Conservation (phyloP, 2,888 invertebrate genomes). For the Machimus rusticus region DNA sequence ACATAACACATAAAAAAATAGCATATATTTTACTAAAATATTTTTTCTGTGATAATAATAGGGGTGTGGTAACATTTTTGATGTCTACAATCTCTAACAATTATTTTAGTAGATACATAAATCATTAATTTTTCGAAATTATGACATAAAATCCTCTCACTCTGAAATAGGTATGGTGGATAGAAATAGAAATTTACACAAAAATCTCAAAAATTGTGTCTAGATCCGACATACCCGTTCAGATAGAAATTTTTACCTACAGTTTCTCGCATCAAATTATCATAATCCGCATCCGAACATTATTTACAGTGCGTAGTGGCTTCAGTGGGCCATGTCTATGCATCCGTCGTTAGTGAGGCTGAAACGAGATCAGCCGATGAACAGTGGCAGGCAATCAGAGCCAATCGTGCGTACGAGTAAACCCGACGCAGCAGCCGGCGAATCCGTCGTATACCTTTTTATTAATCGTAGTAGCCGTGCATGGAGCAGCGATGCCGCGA, state of each 20-base stretch:
- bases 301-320: neutral
- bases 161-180: too few relatives aligned
- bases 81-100: too few relatives aligned
- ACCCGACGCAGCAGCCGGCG: neutral
- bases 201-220: too few relatives aligned
- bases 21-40: too few relatives aligned
- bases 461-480: neutral
- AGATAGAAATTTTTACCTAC: neutral
- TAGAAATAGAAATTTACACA: too few relatives aligned
- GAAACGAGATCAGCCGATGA: constrained; percentile 2
- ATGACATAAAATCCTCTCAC: too few relatives aligned
- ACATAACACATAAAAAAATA: too few relatives aligned
- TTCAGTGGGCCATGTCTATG: neutral
- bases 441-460: neutral
- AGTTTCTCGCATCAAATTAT: neutral
- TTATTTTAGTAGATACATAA: too few relatives aligned
- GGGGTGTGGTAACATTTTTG: too few relatives aligned
- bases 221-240: neutral
- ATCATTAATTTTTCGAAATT: too few relatives aligned
- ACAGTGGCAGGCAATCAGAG: constrained; percentile 19
- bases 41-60: too few relatives aligned
- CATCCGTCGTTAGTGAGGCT: neutral
- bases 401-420: constrained; percentile 19
- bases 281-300: constrained; percentile 1
- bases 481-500: neutral